A percentile compares a stretch with the other conserved stretches of the same genome.
Conservation (phyloP, 1,140 invertebrate species). For the Hormaphis cornu region DNA sequence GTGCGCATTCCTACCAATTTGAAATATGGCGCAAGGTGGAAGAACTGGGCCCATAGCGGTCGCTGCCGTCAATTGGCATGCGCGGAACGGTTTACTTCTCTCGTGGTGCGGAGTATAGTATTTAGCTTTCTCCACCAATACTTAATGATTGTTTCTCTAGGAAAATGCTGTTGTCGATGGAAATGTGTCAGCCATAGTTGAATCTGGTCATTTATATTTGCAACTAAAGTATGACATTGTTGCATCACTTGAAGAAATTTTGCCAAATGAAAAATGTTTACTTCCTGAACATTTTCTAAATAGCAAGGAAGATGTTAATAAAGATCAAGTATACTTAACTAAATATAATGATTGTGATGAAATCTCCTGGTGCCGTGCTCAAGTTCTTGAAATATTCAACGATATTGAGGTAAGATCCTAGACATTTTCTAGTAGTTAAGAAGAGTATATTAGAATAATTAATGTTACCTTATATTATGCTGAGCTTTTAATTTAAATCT, state of each 20-base stretch:
- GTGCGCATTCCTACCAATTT: too few species aligned
- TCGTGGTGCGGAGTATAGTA: too few species aligned
- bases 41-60: too few species aligned
- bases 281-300: conserved; percentile 1
- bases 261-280: neutral
- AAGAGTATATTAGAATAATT: too few species aligned
- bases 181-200: neutral
- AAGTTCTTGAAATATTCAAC: neutral
- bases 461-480: too few species aligned
- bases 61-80: too few species aligned
- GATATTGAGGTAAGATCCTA: neutral
- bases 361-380: conserved; percentile 1
- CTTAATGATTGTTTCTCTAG: neutral
- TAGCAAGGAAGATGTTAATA: neutral
- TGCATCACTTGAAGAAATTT: conserved; percentile 17
- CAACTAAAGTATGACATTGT: conserved; percentile 10
- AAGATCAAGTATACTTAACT: neutral
- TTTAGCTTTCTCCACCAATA: neutral
- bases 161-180: conserved; percentile 18
- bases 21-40: too few species aligned
- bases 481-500: too few species aligned
- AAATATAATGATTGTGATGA: conserved; percentile 19
- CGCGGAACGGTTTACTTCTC: too few species aligned
- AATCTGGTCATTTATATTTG: conserved; percentile 20
- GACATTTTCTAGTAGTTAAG: too few species aligned